phyloP scores from a whole-genome alignment of 2,888 invertebrate genomes.

The Agrochola lota region DNA sequence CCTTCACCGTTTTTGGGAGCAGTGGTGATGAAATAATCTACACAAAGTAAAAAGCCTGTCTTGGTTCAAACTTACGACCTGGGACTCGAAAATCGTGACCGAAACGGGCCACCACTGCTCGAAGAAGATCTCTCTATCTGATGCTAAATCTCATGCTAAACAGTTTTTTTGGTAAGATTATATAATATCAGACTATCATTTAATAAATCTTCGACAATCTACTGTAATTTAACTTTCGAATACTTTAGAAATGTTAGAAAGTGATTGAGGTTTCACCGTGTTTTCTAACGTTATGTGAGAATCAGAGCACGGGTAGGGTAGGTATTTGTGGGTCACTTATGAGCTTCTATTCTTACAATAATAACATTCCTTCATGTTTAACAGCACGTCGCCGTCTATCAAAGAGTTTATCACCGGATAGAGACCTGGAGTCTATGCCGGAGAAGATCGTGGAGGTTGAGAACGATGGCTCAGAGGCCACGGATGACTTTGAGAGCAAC shows the following conservation, averaged over 20 bases:
- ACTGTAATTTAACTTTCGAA: too few relatives aligned
- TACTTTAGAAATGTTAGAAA: not conserved
- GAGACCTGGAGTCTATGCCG: constrained; percentile 89
- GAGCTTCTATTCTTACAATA: not conserved
- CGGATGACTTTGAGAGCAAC: constrained; percentile 83
- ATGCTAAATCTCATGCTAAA: not conserved
- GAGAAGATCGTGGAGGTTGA: constrained; percentile 51
- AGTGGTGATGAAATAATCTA: too few relatives aligned
- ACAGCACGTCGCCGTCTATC: constrained; percentile 86
- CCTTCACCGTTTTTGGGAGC: too few relatives aligned
- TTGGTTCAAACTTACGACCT: too few relatives aligned
- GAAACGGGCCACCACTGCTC: too few relatives aligned
- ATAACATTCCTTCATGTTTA: not conserved
- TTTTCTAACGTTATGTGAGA: too few relatives aligned
- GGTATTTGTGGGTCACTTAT: not conserved
- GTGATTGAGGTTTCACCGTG: not conserved
- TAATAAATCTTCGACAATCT: too few relatives aligned
- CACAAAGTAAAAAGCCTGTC: too few relatives aligned
- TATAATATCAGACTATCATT: not conserved
- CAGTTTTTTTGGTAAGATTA: not conserved
- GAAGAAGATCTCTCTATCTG: not conserved
- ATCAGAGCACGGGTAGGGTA: not conserved
- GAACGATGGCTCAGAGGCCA: constrained; percentile 54
- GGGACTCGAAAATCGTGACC: too few relatives aligned
- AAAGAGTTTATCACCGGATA: constrained; percentile 85